Conservation (phyloP, 2,113 vertebrate species). For the Sapayoa aenigma region DNA sequence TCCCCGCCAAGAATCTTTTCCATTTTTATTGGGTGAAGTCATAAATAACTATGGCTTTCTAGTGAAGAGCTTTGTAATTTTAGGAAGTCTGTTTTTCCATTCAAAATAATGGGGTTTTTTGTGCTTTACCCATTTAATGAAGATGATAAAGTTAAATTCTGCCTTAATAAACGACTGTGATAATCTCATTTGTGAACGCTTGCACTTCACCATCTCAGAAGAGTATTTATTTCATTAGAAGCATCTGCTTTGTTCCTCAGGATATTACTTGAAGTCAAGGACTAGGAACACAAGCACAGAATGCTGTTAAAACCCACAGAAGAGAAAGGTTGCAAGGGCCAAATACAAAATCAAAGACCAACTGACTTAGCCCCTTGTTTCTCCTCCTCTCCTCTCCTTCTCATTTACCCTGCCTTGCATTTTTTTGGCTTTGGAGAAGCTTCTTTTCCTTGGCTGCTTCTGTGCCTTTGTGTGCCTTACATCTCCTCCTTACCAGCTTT, state of each 20-base stretch:
- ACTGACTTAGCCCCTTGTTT: not conserved
- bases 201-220: not conserved
- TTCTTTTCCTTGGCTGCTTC: not conserved
- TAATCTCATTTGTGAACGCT: not conserved
- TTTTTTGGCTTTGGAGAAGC: not conserved
- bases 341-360: not conserved
- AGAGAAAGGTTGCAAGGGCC: not conserved
- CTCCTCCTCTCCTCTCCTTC: not conserved
- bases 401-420: not conserved
- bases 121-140: not conserved
- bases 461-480: not conserved
- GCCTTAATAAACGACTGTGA: not conserved
- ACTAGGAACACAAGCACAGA: not conserved
- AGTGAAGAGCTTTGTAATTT: not conserved
- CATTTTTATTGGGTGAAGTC: not conserved
- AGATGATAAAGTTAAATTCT: not conserved
- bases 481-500: not conserved
- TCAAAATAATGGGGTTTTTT: not conserved
- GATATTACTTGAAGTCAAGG: not conserved
- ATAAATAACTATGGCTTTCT: not conserved
- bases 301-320: not conserved
- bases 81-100: not conserved
- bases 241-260: not conserved
- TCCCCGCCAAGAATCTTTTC: not conserved
- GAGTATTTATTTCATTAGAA: not conserved